phyloP scores from a whole-genome alignment of 2,113 vertebrate genomes.

The Cervus canadensis region DNA sequence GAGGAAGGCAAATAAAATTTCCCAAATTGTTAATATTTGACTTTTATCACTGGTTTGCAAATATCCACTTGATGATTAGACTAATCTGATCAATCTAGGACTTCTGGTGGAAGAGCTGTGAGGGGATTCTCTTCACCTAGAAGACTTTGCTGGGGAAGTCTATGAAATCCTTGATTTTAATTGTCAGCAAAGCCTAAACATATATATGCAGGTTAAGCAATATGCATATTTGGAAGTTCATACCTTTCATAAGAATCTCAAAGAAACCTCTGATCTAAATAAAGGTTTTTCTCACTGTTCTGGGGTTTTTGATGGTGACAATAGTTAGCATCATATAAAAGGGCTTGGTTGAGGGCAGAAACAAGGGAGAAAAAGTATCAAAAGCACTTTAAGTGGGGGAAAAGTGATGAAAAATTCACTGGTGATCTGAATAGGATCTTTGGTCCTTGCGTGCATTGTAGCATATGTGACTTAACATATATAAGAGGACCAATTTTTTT shows the following conservation, averaged over 20 bases:
- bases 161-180: background rate
- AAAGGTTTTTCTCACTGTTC: background rate
- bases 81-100: background rate
- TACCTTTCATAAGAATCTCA: background rate
- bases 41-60: background rate
- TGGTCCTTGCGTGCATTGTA: background rate
- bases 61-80: background rate
- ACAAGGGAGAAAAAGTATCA: background rate
- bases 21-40: background rate
- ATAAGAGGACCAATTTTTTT: background rate
- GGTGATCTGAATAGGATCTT: background rate
- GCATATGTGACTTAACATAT: background rate
- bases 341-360: background rate
- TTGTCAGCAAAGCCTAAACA: background rate
- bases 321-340: background rate
- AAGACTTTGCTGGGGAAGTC: background rate
- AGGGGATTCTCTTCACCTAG: background rate
- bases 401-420: background rate
- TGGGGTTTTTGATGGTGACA: background rate
- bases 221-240: background rate
- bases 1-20: background rate
- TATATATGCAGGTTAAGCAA: background rate
- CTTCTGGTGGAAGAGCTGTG: background rate
- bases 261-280: background rate
- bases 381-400: background rate